These are phyloP conservation scores for Drosophila peninsularis DNA, from an alignment of 2,888 invertebrate species.

Conservation along the genomic window DNA sequence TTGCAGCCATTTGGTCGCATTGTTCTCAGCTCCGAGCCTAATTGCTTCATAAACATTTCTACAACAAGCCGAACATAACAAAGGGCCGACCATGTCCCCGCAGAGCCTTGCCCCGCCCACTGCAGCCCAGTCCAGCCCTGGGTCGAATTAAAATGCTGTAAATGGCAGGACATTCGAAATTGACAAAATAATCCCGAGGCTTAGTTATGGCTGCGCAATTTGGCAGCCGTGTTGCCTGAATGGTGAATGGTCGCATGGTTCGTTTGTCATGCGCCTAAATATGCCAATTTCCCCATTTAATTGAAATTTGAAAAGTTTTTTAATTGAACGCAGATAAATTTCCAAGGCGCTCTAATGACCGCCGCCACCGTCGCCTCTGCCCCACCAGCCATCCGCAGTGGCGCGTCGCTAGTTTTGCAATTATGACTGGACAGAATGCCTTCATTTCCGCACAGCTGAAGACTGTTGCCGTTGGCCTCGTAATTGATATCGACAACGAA, in stretches of 20 bases:
- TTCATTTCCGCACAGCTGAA: constrained; percentile 65
- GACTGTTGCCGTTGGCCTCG: constrained; percentile 42
- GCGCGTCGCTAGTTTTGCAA: constrained; percentile 75
- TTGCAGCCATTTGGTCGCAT: constrained; percentile 73
- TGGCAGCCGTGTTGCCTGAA: constrained; percentile 38
- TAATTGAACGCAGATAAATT: constrained; percentile 80
- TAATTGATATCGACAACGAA: constrained; percentile 79
- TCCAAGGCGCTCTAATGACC: constrained; percentile 51
- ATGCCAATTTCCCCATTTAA: constrained; percentile 80
- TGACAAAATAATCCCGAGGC: constrained; percentile 80
- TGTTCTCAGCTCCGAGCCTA: constrained; percentile 77
- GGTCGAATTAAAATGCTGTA: constrained; percentile 74
- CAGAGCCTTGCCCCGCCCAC: background rate
- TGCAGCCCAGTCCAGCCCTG: constrained; percentile 4
- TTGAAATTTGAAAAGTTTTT: constrained; percentile 82
- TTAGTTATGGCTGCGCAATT: constrained; percentile 69
- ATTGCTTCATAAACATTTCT: constrained; percentile 82
- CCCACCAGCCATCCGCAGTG: constrained; percentile 5
- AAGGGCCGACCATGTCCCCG: constrained; percentile 36
- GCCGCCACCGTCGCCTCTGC: constrained; percentile 4
- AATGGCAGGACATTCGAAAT: constrained; percentile 80
- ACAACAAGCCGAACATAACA: constrained; percentile 64
- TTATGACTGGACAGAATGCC: constrained; percentile 65
- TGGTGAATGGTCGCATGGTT: constrained; percentile 31
- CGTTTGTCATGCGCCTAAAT: constrained; percentile 74